These are phyloP conservation scores for Tupiocoris notatus DNA, from an alignment of 2,888 invertebrate genomes.

Conservation along the genomic window DNA sequence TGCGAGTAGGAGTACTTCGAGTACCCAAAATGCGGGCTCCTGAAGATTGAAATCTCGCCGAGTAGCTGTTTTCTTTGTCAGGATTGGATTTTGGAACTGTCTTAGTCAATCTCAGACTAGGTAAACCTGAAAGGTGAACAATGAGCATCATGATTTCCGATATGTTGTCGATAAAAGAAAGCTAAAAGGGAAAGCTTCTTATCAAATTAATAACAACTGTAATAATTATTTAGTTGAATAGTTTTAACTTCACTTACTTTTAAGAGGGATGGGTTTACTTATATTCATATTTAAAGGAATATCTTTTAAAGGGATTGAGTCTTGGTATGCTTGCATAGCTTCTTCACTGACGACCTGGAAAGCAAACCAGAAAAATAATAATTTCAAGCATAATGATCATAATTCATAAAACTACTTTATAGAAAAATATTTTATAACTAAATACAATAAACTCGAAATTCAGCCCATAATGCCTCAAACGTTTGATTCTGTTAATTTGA, in stretches of 20 bases:
- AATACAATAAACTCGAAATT: too few species aligned
- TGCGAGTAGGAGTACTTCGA: background rate
- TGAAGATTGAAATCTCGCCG: background rate
- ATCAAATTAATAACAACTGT: too few species aligned
- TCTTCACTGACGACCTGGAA: slow-evolving; percentile 21
- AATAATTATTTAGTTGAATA: too few species aligned
- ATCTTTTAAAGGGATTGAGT: slow-evolving; percentile 18
- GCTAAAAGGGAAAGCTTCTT: too few species aligned
- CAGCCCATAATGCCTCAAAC: too few species aligned
- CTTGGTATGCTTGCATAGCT: slow-evolving; percentile 19
- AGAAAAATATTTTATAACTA: too few species aligned
- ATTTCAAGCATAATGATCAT: background rate
- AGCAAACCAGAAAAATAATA: background rate
- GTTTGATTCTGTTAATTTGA: too few species aligned
- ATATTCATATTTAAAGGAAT: background rate
- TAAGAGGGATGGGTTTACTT: background rate
- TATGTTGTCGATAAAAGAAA: too few species aligned
- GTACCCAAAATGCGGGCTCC: background rate
- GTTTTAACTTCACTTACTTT: slow-evolving; percentile 9
- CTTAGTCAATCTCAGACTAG: background rate
- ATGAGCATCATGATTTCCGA: too few species aligned
- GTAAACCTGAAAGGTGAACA: background rate
- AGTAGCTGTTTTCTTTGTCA: background rate
- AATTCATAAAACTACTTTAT: background rate
- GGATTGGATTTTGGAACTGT: background rate